Conservation (phyloP, 64 coral and sea anemone species). For the Stylophora pistillata region DNA sequence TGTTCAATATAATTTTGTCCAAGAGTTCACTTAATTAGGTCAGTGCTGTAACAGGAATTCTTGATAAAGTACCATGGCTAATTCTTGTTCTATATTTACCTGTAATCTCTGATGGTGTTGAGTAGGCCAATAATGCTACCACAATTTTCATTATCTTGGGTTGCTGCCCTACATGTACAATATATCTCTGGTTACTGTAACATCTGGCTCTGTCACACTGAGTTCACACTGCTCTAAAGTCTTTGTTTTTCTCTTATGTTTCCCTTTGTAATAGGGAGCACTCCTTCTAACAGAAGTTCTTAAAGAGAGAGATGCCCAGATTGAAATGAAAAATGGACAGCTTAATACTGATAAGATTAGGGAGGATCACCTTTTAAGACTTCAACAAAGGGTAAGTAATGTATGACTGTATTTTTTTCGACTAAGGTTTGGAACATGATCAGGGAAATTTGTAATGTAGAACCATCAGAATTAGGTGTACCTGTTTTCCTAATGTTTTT, state of each 20-base stretch:
- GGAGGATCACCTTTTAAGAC: constrained; percentile 79
- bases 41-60: too few species aligned
- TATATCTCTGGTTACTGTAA: too few species aligned
- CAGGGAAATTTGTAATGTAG: not conserved
- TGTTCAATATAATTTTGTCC: too few species aligned
- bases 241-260: not conserved
- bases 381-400: constrained; percentile 83
- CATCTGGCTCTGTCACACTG: too few species aligned
- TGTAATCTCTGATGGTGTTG: too few species aligned
- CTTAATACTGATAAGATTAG: constrained; percentile 79
- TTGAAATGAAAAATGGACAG: constrained; percentile 92
- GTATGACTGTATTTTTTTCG: not conserved
- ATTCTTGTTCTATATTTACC: too few species aligned
- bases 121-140: too few species aligned
- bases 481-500: not conserved
- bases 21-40: too few species aligned
- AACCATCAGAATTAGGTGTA: not conserved
- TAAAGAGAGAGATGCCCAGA: constrained; percentile 97
- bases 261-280: constrained; percentile 66
- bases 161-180: too few species aligned
- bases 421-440: not conserved
- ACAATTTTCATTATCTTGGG: too few species aligned
- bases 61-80: too few species aligned
- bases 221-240: too few species aligned
- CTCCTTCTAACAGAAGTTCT: constrained; percentile 95